Percentiles rank a stretch among this genome's conserved stretches.
These are phyloP conservation scores for Florisuga fusca DNA, from an alignment of 2,797 vertebrate species.

Conservation along the genomic window DNA sequence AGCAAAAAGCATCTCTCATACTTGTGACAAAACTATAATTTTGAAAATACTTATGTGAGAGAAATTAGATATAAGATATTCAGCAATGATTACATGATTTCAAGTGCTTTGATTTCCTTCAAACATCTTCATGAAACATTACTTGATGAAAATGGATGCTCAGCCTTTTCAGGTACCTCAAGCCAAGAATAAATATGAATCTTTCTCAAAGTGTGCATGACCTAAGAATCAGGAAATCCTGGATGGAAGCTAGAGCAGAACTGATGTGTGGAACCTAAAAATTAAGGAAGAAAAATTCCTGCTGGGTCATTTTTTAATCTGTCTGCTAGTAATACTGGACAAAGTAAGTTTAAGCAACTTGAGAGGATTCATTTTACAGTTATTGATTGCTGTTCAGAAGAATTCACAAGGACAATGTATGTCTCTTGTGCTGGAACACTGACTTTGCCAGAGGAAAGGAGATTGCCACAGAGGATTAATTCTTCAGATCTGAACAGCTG, in stretches of 20 bases:
- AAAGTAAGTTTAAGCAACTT: background rate
- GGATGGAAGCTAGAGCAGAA: background rate
- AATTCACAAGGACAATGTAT: background rate
- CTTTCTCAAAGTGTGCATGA: background rate
- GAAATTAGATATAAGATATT: background rate
- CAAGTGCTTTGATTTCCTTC: slow-evolving; percentile 3
- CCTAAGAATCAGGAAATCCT: slow-evolving; percentile 28
- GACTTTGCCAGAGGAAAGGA: slow-evolving; percentile 39
- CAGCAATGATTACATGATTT: background rate
- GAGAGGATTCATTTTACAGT: background rate
- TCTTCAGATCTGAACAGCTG: background rate
- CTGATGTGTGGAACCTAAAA: slow-evolving; percentile 1
- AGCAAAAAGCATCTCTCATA: background rate
- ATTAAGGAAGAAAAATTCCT: slow-evolving; percentile 19
- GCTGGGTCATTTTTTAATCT: slow-evolving; percentile 1
- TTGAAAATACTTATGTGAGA: background rate
- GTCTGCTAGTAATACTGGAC: background rate
- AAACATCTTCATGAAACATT: background rate
- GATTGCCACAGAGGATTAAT: background rate
- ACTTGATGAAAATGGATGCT: background rate
- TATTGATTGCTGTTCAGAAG: slow-evolving; percentile 9
- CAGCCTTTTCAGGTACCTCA: background rate
- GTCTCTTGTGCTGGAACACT: background rate
- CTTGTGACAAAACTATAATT: background rate
- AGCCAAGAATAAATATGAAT: background rate